Evolutionary conservation across 1,140 invertebrate genomes (phyloP), one percentile per base, ranked within the genome.

Genomic region (Drosophila pseudoananassae): DNA sequence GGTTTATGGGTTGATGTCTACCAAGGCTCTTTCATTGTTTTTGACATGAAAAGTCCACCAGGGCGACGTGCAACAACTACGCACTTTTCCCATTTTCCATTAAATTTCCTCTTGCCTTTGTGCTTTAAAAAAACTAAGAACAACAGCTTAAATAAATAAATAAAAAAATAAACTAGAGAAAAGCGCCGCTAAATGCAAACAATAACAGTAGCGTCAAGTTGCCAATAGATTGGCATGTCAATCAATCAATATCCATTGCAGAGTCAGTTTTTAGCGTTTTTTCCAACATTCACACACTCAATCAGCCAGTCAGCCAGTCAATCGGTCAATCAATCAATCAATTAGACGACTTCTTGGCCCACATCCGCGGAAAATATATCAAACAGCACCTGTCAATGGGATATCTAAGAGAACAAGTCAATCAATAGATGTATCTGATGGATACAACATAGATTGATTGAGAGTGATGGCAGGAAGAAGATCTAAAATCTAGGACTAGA

Each of bases 1-100:
- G 25, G 23, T 43, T 73, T 75, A 46, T 64, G 58, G 73, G 59
- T 81, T 77, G 87, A 85, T 87, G 81, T 65, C 72, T 58, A 78
- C 45, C 58, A 33, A 47, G 50, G 40, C 33, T 56, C 52, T 65
- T 36, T 9, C 38, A 38, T 20, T 33, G 25, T 43, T 15, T 17
- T 15, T 43, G 14, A 33, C 57, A 17, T 31, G 49, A 56, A 45
- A 57, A 40, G 47, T 17, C 54, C 31, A 33, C n/a, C 31, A 31
- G 10, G 14, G 14, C 36, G 23, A 36, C 20, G 20, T 20, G 2
- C 20, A 20, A 20, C 55, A 58, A 49, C 61, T 65, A 31, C 57
- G 61, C 61, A 65, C 20, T 47, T 61, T 64, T 63, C n/a, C 38
- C 57, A 29, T 45, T 61, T 43, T 27, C 8, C 40, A 27, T n/a